Percentiles rank a stretch among this genome's conserved stretches.
Conservation (phyloP, 2,113 vertebrate species). For the Nyctibius bracteatus region DNA sequence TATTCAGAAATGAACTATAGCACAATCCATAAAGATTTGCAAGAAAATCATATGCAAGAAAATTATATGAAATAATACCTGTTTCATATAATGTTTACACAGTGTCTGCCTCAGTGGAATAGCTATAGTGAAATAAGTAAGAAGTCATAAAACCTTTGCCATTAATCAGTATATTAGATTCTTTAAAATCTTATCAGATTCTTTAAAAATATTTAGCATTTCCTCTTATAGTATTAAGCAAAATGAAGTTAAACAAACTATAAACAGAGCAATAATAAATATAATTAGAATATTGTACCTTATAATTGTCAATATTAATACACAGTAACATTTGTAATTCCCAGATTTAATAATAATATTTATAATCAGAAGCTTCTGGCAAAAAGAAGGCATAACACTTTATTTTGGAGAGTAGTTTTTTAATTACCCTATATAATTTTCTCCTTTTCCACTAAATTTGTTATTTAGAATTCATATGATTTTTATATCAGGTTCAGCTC, state of each 20-base stretch:
- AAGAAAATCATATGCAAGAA: too few relatives aligned
- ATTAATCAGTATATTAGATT: neutral
- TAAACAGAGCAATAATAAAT: neutral
- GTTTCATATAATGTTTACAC: neutral
- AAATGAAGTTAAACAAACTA: neutral
- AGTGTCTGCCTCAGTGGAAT: neutral
- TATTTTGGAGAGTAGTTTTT: neutral
- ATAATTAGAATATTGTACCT: neutral
- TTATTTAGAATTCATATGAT: slow-evolving; percentile 2
- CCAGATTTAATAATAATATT: neutral
- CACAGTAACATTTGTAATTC: neutral
- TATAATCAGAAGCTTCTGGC: neutral
- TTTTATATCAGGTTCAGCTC: neutral
- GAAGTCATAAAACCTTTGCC: neutral
- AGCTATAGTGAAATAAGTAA: neutral
- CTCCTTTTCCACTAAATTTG: neutral
- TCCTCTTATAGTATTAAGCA: neutral
- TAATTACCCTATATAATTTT: neutral
- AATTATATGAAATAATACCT: neutral
- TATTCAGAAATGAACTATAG: neutral
- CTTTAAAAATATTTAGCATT: neutral
- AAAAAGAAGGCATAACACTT: neutral
- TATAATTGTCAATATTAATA: neutral
- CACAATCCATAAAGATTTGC: neutral
- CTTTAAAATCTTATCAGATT: neutral